Conservation (phyloP, 2,888 invertebrate genomes). For the Sesamia inferens region DNA sequence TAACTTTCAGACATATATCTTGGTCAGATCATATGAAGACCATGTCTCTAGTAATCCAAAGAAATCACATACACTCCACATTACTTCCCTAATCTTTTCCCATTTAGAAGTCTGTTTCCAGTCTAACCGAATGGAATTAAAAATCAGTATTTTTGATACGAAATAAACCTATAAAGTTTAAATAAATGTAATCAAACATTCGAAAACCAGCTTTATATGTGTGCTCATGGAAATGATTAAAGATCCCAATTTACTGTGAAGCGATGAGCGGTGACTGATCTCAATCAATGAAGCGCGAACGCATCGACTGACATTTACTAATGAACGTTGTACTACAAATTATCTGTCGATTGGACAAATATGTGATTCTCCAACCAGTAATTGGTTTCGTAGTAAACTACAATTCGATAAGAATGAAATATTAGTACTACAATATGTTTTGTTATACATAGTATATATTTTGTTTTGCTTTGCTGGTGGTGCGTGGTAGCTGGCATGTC, state of each 20-base stretch:
- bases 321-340: neutral
- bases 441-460: no score
- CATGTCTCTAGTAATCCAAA: neutral
- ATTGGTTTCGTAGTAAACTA: slow-evolving; percentile 14
- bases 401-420: neutral
- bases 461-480: no score
- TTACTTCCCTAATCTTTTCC: no score
- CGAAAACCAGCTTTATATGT: neutral
- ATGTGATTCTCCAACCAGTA: neutral
- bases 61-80: neutral
- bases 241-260: neutral
- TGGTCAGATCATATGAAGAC: no score
- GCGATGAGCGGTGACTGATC: slow-evolving; percentile 9
- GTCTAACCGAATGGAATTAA: no score
- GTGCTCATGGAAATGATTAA: slow-evolving; percentile 1
- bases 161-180: neutral
- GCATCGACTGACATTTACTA: neutral
- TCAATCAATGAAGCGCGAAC: slow-evolving; percentile 27
- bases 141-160: no score
- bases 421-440: neutral
- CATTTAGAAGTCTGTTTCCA: no score
- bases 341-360: neutral
- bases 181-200: neutral
- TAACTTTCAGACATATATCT: no score
- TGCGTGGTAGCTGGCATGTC: no score